These are phyloP conservation scores for Conus betulinus DNA, from an alignment of 1,140 invertebrate genomes.

Conservation along the genomic window DNA sequence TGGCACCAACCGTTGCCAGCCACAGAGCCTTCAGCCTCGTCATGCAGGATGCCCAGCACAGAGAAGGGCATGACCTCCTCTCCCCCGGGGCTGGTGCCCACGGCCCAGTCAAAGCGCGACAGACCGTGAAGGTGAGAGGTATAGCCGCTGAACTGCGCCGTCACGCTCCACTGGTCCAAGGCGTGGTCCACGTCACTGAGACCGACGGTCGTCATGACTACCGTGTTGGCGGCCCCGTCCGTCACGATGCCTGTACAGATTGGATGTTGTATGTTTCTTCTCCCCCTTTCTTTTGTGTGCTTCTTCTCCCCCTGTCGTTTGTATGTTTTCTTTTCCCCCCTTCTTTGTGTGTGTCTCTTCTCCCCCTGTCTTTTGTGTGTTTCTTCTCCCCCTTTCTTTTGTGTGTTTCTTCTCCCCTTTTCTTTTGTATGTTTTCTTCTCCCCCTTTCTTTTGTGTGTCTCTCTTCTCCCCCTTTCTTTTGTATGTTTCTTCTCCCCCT, in stretches of 20 bases:
- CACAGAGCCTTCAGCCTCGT: slow-evolving; percentile 40
- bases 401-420: too few species aligned
- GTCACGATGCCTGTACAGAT: slow-evolving; percentile 51
- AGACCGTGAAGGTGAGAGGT: slow-evolving; percentile 54
- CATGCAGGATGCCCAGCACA: slow-evolving; percentile 43
- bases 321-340: too few species aligned
- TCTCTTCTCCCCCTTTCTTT: too few species aligned
- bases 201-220: slow-evolving; percentile 17
- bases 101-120: slow-evolving; percentile 54
- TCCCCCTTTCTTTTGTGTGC: too few species aligned
- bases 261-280: too few species aligned
- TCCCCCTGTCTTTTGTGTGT: too few species aligned
- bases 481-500: too few species aligned
- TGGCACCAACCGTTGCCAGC: slow-evolving; percentile 51
- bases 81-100: slow-evolving; percentile 55
- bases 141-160: slow-evolving; percentile 54
- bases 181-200: slow-evolving; percentile 52
- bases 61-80: slow-evolving; percentile 57
- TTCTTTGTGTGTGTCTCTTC: too few species aligned
- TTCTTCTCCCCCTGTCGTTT: too few species aligned
- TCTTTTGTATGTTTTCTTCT: too few species aligned
- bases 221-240: slow-evolving; percentile 47
- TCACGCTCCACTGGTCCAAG: slow-evolving; percentile 35
- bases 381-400: too few species aligned
- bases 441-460: too few species aligned